A percentile compares a stretch with the other conserved stretches of the same genome.
phyloP scores from a whole-genome alignment of 2,113 vertebrate species.

The Phodopus roborovskii region DNA sequence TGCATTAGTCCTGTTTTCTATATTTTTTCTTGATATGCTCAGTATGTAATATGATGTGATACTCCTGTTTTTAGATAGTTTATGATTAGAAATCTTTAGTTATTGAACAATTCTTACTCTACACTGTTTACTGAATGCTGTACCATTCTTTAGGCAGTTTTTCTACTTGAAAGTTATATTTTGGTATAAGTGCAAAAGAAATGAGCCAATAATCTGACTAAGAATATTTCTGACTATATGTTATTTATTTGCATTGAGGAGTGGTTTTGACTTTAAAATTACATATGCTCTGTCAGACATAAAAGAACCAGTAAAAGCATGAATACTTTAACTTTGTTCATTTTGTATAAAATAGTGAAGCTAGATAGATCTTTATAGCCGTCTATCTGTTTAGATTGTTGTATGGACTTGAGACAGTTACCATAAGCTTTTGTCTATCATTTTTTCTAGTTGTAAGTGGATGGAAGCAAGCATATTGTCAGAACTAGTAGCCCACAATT shows the following conservation, averaged over 20 bases:
- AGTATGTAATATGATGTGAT: neutral
- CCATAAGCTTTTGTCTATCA: neutral
- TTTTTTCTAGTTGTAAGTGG: slow-evolving; percentile 7
- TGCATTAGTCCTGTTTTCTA: slow-evolving; percentile 23
- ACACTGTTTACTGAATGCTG: neutral
- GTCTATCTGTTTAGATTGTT: neutral
- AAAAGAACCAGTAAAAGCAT: neutral
- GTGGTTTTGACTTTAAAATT: neutral
- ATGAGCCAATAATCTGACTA: neutral
- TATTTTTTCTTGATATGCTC: neutral
- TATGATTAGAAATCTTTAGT: neutral
- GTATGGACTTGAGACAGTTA: slow-evolving; percentile 30
- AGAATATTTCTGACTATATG: neutral
- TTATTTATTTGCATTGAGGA: neutral
- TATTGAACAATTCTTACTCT: neutral
- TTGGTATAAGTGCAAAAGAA: neutral
- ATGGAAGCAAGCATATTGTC: slow-evolving; percentile 5
- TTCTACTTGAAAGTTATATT: neutral
- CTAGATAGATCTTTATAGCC: neutral
- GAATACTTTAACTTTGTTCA: neutral
- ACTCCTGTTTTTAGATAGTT: neutral
- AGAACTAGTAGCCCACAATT: neutral
- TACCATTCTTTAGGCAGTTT: neutral
- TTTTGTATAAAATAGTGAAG: slow-evolving; percentile 16
- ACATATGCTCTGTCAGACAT: neutral